Evolutionary conservation across 2,888 invertebrate genomes (phyloP), one percentile per base, ranked within the genome.

Genomic region (Rapana venosa): DNA sequence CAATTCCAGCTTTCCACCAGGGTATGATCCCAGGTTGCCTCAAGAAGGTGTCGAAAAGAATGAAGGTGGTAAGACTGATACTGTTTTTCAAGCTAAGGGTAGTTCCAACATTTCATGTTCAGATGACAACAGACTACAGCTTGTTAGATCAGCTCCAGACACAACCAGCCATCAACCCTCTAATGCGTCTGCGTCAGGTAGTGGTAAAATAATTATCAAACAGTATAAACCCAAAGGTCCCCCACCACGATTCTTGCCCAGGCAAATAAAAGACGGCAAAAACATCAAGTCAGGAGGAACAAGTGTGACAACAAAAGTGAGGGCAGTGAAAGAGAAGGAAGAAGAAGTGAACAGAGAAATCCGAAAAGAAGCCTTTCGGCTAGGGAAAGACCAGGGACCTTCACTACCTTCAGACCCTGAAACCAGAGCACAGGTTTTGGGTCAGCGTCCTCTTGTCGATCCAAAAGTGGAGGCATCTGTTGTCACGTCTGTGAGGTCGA

Each of bases 231-330:
- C 91, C 61, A 90, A 88, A 17, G 92, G 91, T 26, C 83, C 92
- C 15, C 88, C 91, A n/a, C 94, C 94, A 26, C 93, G 91, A 88
- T 95, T 95, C 92, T 92, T 95, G 66, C 95, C 95, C 11, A 91
- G 95, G 30, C 95, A 95, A 90, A 93, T 94, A 32, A 77, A 93
- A 58, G 91, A 90, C n/a, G 88, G 85, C 36, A 90, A 85, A 83
- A 58, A 66, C 36, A 8, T 66, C 0, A 30, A 89, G n/a, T 47
- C 87, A 56, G 66, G 70, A 66, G 61, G 70, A 56, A 88, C 47
- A 4, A 47, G 74, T 58, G 77, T 70, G 26, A n/a, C 74, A 6
- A 13, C 74, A 20, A 84, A 89, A 70, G 36, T 36, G 0, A 86
- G 66, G n/a, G 56, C 81, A 32, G 83, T n/a, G 6, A 88, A 58